Evolutionary conservation across 1,140 invertebrate species (phyloP), one percentile per base, ranked within the genome.

Genomic region (Harpegnathos saltator): DNA sequence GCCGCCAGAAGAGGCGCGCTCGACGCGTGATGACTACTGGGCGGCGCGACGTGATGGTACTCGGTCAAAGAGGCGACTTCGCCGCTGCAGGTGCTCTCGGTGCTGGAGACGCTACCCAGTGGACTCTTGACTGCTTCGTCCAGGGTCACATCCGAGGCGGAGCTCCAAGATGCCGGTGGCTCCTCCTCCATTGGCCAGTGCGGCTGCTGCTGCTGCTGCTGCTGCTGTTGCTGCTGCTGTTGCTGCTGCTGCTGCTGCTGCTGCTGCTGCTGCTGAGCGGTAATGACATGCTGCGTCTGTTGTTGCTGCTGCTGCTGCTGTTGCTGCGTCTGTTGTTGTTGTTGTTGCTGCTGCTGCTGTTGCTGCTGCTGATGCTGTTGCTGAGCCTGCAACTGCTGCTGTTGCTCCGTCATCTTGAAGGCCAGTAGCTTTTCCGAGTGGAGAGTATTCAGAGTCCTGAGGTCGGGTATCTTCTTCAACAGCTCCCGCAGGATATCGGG

Each of bases 381-480:
- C 66, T 95, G 95, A 83, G 97, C 97, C 68, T 97, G 95, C 85
- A 97, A 93, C 89, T 97, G 95, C 89, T 97, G 97, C 91, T 97
- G 97, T 89, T 98, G 97, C 92, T 98, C 97, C 22, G 97, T 97
- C 96, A 97, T 97, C 91, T 98, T 98, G 94, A 98, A 98, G 0
- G 98, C 98, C 17, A 99, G 95, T 33, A 99, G 95, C 92, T 99
- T 99, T 92, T 99, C 99, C 0, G 98, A 99, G 92, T 99, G 99
- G 14, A 99, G 95, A 2, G 98, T 99, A 94, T 99, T 99, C 54
- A 99, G 94, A 0, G 98, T 99, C 83, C 98, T 95, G 85, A 99
- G 95, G 94, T 99, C 99, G 1, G 98, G 98, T 75, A 99, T 97
- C 90, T 99, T 99, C 92, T 98, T 98, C 94, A 99, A 96, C 84